Base-by-base conservation (phyloP, 2,797 vertebrate genomes). In the Smutsia temminckii region DNA sequence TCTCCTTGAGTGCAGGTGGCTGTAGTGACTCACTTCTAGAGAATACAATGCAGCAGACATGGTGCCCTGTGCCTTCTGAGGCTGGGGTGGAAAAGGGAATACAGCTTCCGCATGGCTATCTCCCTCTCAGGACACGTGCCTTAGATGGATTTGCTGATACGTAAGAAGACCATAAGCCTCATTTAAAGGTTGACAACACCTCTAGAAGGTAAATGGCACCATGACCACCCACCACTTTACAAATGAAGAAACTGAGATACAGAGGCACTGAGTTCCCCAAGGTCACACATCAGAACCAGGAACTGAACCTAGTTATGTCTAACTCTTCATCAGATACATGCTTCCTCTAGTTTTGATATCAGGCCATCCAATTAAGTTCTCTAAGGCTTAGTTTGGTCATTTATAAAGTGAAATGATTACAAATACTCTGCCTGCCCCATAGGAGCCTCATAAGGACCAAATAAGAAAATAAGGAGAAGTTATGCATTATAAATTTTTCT, bases 401-500 rank as follows among this genome's bases (percentile, higher is more conserved):
- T 72, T 59, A 34, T 59, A 63, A 80, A 69, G 29, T 25, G 3
- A 42, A 63, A 34, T 85, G 80, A 92, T 69, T 51, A 71, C 42
- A 89, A 86, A 86, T 75, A 80, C 32, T 59, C 55, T 55, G 12
- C 12, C 11, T 51, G 42, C 20, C 40, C 40, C 49, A 68, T 1
- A 64, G n/a, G 17, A 53, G 18, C 86, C 59, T 77, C 57, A 42
- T 68, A 71, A 95, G 46, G 12, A 46, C 46, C n/a, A 78, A 91
- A 34, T n/a, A 68, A 72, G 32, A 77, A 92, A 64, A 85, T 1
- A 85, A 46, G 18, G 40, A 16, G 2, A 86, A 66, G 5, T 37
- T 83, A 40, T 71, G 29, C 34, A 21, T 79, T 69, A 61, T 63
- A 81, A 95, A 83, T 53, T 59, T n/a, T 77, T 90, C 55, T 95